Percentiles rank a stretch among this genome's conserved stretches.
Conservation (phyloP, 2,888 invertebrate species). For the Cephus sareptanus region DNA sequence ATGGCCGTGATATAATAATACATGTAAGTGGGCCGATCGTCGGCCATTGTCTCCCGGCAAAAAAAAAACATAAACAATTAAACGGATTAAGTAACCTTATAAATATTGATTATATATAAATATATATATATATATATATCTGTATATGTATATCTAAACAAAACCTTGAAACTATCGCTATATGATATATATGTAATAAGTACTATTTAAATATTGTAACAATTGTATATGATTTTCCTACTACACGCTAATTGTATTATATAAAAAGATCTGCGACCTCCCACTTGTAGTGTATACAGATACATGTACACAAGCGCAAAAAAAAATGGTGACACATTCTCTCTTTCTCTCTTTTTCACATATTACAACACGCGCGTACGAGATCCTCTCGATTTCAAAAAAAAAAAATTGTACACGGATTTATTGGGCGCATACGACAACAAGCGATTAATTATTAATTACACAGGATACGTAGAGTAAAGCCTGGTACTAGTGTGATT, state of each 20-base stretch:
- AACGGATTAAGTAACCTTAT: conserved; percentile 57
- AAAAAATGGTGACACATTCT: conserved; percentile 20
- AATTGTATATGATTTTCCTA: conserved; percentile 66
- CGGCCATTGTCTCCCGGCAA: too few species aligned
- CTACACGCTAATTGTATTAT: conserved; percentile 66
- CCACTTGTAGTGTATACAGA: conserved; percentile 63
- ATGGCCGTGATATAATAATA: too few species aligned
- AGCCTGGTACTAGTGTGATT: neutral
- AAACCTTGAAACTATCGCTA: conserved; percentile 54
- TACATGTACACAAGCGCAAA: conserved; percentile 35
- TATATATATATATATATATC: conserved; percentile 50
- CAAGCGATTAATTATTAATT: too few species aligned
- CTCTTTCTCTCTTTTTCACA: conserved; percentile 10
- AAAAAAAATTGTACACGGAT: too few species aligned
- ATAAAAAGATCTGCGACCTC: conserved; percentile 56
- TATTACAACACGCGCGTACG: conserved; percentile 23
- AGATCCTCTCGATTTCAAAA: conserved; percentile 15
- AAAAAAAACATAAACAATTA: neutral
- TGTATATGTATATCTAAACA: conserved; percentile 40
- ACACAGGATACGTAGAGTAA: too few species aligned
- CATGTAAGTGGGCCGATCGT: too few species aligned
- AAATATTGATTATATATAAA: conserved; percentile 57
- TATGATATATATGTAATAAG: conserved; percentile 64
- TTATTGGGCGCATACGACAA: too few species aligned
- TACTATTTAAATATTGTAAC: conserved; percentile 67